phyloP scores from a whole-genome alignment of 2,888 invertebrate species.

The Drosophila colorata region DNA sequence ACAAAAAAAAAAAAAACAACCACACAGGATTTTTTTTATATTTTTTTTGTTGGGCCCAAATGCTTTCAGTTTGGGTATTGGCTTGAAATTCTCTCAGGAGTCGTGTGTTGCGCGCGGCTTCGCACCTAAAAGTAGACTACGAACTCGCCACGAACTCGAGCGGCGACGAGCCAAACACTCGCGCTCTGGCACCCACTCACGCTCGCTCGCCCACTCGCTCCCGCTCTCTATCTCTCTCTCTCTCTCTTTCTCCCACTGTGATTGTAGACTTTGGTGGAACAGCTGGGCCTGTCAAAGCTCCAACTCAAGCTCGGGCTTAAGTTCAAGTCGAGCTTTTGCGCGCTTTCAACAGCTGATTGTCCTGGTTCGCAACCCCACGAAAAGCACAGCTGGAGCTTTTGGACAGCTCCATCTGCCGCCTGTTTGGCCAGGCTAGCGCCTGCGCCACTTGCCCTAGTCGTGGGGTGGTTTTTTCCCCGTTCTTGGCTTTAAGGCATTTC shows the following conservation, averaged over 20 bases:
- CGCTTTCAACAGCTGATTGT: constrained; percentile 3
- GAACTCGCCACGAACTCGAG: constrained; percentile 64
- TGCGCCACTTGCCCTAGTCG: constrained; percentile 21
- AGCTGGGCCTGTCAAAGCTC: constrained; percentile 35
- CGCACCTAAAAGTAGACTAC: constrained; percentile 84
- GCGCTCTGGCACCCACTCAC: constrained; percentile 6
- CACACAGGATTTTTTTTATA: constrained; percentile 31
- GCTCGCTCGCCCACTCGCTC: constrained; percentile 10
- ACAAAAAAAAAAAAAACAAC: constrained; percentile 13
- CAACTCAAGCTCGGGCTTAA: constrained; percentile 29
- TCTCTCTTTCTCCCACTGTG: constrained; percentile 2
- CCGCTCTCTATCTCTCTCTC: constrained; percentile 6
- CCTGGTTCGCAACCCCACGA: not conserved
- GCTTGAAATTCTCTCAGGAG: constrained; percentile 4
- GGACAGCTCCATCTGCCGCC: constrained; percentile 32
- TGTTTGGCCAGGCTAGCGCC: constrained; percentile 6
- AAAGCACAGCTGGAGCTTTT: constrained; percentile 26
- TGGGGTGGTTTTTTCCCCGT: constrained; percentile 5
- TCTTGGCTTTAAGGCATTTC: not conserved
- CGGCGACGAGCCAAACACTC: constrained; percentile 47
- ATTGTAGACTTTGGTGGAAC: constrained; percentile 12
- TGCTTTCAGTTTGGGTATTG: constrained; percentile 36
- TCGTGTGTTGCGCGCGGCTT: constrained; percentile 75
- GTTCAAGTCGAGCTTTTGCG: constrained; percentile 26
- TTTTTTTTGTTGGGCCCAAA: constrained; percentile 32